These are phyloP conservation scores for Jaculus jaculus DNA, from an alignment of 2,113 vertebrate species.

Conservation along the genomic window DNA sequence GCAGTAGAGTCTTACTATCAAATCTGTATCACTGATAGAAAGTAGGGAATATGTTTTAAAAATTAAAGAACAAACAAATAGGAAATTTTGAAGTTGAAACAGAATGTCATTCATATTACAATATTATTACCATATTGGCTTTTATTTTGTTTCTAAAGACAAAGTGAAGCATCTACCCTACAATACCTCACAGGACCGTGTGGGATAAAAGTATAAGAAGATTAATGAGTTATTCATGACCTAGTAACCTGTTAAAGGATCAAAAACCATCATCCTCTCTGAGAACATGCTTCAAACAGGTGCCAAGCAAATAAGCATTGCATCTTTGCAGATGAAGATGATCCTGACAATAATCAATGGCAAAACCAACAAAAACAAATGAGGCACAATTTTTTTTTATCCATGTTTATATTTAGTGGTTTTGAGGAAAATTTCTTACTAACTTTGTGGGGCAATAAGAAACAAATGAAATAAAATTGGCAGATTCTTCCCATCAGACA, in stretches of 20 bases:
- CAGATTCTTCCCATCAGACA: neutral
- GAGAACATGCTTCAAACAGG: constrained; percentile 43
- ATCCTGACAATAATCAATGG: neutral
- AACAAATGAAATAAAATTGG: neutral
- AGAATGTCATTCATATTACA: neutral
- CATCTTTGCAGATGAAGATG: neutral
- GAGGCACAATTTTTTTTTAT: no score
- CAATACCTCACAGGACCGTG: constrained; percentile 32
- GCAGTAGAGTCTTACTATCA: neutral
- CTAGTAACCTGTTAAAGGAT: constrained; percentile 63
- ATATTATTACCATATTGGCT: neutral
- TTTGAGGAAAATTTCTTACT: neutral
- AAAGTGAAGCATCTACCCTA: neutral
- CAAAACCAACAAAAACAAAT: neutral
- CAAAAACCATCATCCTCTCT: neutral
- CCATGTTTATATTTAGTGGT: neutral
- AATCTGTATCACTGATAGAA: neutral
- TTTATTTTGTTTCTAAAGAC: constrained; percentile 35
- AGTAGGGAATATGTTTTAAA: constrained; percentile 1
- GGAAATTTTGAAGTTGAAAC: constrained; percentile 31
- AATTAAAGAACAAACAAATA: constrained; percentile 1
- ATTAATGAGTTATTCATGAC: constrained; percentile 74
- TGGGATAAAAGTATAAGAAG: constrained; percentile 57
- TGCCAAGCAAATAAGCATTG: neutral
- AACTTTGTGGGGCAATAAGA: neutral